These are phyloP conservation scores for Hipparchia semele DNA, from an alignment of 2,888 invertebrate species.

Conservation along the genomic window DNA sequence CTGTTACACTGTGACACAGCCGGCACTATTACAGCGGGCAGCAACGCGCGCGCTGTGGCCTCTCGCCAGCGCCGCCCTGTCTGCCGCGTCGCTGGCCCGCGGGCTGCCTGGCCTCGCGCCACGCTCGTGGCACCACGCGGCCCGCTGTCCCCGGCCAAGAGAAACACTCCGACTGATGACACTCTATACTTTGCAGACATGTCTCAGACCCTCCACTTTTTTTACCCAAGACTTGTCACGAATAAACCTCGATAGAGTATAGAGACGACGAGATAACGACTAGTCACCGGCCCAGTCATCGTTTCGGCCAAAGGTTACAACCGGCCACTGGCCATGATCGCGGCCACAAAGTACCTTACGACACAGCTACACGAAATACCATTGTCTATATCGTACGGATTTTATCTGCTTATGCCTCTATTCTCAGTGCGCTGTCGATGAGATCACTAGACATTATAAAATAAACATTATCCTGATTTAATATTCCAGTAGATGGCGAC, in stretches of 20 bases:
- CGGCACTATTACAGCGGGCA: background rate
- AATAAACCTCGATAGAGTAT: no score
- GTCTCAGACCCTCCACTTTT: no score
- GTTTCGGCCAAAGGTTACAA: no score
- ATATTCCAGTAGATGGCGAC: background rate
- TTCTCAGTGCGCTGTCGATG: background rate
- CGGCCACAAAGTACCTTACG: no score
- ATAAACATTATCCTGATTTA: background rate
- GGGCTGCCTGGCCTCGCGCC: background rate
- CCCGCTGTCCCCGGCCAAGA: background rate
- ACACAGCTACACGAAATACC: no score
- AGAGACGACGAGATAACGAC: no score
- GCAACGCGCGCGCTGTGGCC: background rate
- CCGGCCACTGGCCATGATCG: no score
- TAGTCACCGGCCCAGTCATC: no score
- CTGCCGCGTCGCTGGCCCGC: background rate
- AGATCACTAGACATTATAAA: background rate
- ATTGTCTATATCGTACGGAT: no score
- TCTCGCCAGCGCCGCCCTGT: constrained; percentile 7
- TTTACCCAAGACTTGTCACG: no score
- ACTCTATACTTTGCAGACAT: no score
- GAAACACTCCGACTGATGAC: background rate
- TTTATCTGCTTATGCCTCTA: no score
- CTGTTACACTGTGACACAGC: background rate
- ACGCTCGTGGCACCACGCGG: background rate